A percentile compares a stretch with the other conserved stretches of the same genome.
phyloP scores from a whole-genome alignment of 2,113 vertebrate genomes.

The Neolamprologus ventralis region DNA sequence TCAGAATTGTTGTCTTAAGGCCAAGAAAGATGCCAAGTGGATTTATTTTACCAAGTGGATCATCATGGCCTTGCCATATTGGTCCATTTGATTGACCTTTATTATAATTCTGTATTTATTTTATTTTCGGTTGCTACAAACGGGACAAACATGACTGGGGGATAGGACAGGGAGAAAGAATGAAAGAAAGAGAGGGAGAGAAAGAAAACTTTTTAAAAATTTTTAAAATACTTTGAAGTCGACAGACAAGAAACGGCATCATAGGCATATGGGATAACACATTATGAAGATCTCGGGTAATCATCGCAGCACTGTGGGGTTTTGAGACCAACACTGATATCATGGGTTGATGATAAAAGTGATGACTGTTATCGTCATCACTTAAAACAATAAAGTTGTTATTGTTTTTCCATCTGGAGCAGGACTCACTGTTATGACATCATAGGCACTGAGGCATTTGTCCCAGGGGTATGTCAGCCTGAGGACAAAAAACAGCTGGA shows the following conservation, averaged over 20 bases:
- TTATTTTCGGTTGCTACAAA: too few species aligned
- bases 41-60: too few species aligned
- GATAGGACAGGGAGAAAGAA: too few species aligned
- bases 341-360: not conserved
- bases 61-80: too few species aligned
- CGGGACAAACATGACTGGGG: too few species aligned
- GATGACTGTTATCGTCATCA: not conserved
- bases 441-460: not conserved
- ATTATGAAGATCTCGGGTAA: not conserved
- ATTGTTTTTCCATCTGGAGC: not conserved
- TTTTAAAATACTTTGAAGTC: not conserved
- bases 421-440: not conserved
- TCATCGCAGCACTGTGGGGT: not conserved
- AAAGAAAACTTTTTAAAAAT: rapidly evolving
- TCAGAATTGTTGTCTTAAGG: too few species aligned
- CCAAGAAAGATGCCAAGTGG: too few species aligned
- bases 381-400: not conserved
- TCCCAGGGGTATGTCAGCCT: not conserved
- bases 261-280: not conserved
- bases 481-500: not conserved
- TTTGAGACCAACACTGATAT: not conserved
- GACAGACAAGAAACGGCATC: not conserved
- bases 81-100: too few species aligned
- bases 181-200: too few species aligned
- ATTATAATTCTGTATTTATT: too few species aligned